A percentile compares a stretch with the other conserved stretches of the same genome.
These are phyloP conservation scores for Decapterus maruadsi DNA, from an alignment of 2,797 vertebrate species.

Conservation along the genomic window DNA sequence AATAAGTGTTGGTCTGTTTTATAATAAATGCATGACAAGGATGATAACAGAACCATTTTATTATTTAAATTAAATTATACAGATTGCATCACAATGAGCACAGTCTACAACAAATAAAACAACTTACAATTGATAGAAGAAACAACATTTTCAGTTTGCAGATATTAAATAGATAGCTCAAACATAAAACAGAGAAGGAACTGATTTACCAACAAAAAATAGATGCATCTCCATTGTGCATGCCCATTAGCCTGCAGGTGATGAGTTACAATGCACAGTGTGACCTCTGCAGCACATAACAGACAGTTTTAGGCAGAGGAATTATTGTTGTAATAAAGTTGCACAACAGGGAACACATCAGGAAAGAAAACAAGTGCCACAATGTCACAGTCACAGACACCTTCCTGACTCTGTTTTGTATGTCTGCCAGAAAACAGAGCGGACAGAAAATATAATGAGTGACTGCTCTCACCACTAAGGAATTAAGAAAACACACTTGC, in stretches of 20 bases:
- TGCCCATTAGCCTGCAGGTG: constrained; percentile 40
- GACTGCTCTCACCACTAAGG: constrained; percentile 42
- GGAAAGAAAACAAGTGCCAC: constrained; percentile 51
- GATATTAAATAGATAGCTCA: neutral
- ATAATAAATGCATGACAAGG: neutral
- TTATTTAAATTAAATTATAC: constrained; percentile 19
- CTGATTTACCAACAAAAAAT: constrained; percentile 21
- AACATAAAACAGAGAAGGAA: neutral
- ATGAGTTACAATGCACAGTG: constrained; percentile 51
- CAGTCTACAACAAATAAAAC: constrained; percentile 23
- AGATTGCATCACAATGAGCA: constrained; percentile 30
- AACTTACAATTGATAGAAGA: neutral
- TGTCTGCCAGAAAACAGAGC: constrained; percentile 49
- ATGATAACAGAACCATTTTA: constrained; percentile 15
- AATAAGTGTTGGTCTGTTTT: neutral
- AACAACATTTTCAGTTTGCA: neutral
- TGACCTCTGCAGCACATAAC: constrained; percentile 22
- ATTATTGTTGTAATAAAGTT: constrained; percentile 73
- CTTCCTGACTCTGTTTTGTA: constrained; percentile 47
- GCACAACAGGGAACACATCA: constrained; percentile 52
- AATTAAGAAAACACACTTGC: constrained; percentile 52
- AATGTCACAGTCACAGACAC: constrained; percentile 58
- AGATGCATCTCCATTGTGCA: constrained; percentile 27
- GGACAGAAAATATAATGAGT: constrained; percentile 57
- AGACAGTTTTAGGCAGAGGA: constrained; percentile 50